Base-by-base conservation (phyloP, 2,113 vertebrate genomes). In the Mohoua ochrocephala region DNA sequence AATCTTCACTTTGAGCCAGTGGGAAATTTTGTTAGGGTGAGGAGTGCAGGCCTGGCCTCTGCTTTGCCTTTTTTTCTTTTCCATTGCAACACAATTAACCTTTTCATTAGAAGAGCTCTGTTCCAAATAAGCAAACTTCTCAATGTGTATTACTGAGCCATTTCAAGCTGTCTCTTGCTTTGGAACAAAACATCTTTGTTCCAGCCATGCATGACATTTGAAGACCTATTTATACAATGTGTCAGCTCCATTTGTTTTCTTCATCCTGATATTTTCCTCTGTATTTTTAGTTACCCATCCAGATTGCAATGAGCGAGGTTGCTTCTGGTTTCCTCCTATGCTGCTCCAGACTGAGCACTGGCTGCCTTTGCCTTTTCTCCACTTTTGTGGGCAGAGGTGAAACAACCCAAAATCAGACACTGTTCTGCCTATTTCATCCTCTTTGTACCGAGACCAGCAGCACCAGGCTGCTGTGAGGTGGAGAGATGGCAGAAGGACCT, bases 161-260 rank as follows among this genome's bases (percentile, higher is more conserved):
- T 94, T 94, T 91, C 87, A 96, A 96, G 78, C 79, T 83, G 61
- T 95, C 93, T 96, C 67, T 93, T 96, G 73, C 74, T 94, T 87
- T 64, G 93, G 88, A 96, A 97, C 93, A 96, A 94, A 96, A 94
- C 60, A 50, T 91, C 94, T 97, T 96, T 97, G 95, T 96, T 95
- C 89, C 84, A 97, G 70, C 91, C 84, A 77, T 91, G 79, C 89
- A 77, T 95, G 96, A 96, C 96, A 96, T 97, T 95, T 97, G 96
- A 95, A 94, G 91, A 97, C 94, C 95, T 96, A 95, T 95, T 97
- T 96, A 94, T 91, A 96, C 87, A 96, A 89, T 90, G 78, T 97
- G 96, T 96, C 96, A 96, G 91, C 75, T 97, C 82, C 89, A 97
- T 96, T 97, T 96, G 88, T 93, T 96, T 95, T 95, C 91, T 90